Evolutionary conservation across 2,113 vertebrate genomes (phyloP).

Genomic region (Echinops telfairi): DNA sequence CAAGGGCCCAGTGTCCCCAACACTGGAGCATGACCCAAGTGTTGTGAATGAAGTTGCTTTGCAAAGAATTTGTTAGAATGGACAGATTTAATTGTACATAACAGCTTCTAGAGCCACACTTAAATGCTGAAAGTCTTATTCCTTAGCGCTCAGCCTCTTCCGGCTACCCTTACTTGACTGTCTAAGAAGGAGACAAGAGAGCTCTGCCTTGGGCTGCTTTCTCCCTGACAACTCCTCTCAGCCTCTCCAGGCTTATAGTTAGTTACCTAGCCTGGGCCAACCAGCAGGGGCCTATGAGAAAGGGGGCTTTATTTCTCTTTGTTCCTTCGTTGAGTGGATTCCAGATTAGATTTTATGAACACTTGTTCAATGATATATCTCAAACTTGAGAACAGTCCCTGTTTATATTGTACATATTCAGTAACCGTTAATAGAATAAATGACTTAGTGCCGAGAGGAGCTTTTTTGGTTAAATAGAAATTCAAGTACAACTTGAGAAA

Average conservation of each 20-base stretch:
- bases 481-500: slow-evolving; percentile 52
- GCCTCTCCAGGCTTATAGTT: neutral
- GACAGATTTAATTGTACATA: slow-evolving; percentile 24
- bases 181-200: neutral
- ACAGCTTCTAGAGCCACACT: neutral
- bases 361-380: slow-evolving; percentile 15
- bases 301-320: neutral
- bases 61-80: slow-evolving; percentile 42
- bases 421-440: slow-evolving; percentile 61
- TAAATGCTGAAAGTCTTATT: slow-evolving; percentile 35
- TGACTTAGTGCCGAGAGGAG: slow-evolving; percentile 29
- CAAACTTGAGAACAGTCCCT: slow-evolving; percentile 64
- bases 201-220: neutral
- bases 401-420: slow-evolving; percentile 56
- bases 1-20: slow-evolving; percentile 5
- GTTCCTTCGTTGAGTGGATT: slow-evolving; percentile 25
- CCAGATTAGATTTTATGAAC: slow-evolving; percentile 54
- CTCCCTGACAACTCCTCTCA: neutral
- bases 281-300: slow-evolving; percentile 4
- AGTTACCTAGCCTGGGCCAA: neutral
- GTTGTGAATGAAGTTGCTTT: slow-evolving; percentile 65
- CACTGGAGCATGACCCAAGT: slow-evolving; percentile 16
- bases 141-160: neutral
- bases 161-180: neutral
- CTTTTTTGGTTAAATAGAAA: slow-evolving; percentile 25